A percentile compares a stretch with the other conserved stretches of the same genome.
Evolutionary conservation across 2,888 invertebrate species (phyloP).

Genomic region (Pelosia muscerda): DNA sequence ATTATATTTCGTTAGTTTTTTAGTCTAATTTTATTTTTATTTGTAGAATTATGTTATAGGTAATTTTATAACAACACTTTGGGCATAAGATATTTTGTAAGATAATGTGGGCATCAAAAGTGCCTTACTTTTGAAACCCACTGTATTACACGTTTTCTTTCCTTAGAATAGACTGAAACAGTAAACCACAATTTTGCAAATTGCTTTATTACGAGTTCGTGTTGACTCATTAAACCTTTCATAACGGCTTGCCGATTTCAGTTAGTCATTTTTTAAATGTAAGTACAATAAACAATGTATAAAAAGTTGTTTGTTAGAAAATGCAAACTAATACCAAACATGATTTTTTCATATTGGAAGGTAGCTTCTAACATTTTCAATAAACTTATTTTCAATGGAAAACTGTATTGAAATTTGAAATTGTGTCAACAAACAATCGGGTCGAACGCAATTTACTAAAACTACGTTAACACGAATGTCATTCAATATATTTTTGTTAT

Average conservation of each 20-base stretch:
- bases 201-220: no score
- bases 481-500: slow-evolving; percentile 57
- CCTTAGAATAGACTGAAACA: no score
- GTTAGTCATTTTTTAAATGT: background rate
- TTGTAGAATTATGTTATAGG: no score
- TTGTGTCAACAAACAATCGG: slow-evolving; percentile 35
- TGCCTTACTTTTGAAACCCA: no score
- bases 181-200: no score
- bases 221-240: no score
- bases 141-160: no score
- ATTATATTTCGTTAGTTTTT: no score
- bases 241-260: background rate
- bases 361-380: slow-evolving; percentile 11
- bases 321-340: background rate
- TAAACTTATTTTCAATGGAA: slow-evolving; percentile 11
- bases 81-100: no score
- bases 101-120: no score
- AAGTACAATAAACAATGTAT: background rate
- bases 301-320: background rate
- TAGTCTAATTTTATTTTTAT: no score
- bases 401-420: slow-evolving; percentile 31
- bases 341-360: background rate
- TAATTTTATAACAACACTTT: no score
- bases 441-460: slow-evolving; percentile 44
- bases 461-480: slow-evolving; percentile 40